Base-by-base conservation (phyloP, 1,140 invertebrate genomes). In the Drosophila ohnishii region DNA sequence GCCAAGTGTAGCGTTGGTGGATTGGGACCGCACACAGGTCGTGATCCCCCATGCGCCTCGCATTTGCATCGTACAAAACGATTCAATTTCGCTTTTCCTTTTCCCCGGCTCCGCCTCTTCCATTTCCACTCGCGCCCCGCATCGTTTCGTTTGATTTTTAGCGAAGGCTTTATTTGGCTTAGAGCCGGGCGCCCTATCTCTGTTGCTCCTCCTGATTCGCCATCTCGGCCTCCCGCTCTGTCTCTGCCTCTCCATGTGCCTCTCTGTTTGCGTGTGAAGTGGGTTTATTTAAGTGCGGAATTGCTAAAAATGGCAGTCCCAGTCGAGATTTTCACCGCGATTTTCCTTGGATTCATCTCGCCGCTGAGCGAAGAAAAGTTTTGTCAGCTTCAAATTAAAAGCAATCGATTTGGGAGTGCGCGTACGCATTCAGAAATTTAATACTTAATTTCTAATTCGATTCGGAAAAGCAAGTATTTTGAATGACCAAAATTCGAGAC, bases 91-190 rank as follows among this genome's bases (percentile, higher is more conserved):
- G 47, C 32, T 55, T 81, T 73, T 77, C 73, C 9, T 44, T 45
- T 58, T 86, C 65, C 71, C 51, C 61, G 28, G 32, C 56, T 32
- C 19, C 6, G 56, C 19, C 44, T 37, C 30, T 10, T 11, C 16
- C 56, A 30, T 71, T 64, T 63, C 42, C 44, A 75, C 61, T 60
- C 65, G 53, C 55, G 25, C 72, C 39, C 35, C 53, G 16, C 14
- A 35, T 42, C 71, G 63, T 39, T 44, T 82, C 70, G 78, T 82
- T 85, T 78, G 78, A 81, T 75, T 86, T 75, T 86, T 71, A 62
- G 60, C 45, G 48, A 51, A 62, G 66, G 82, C 81, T 78, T 86
- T 80, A 78, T 80, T 78, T 70, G 67, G 78, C 77, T 85, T 80
- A 85, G 66, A 50, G 45, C 57, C 48, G 28, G 60, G 48, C 25